Percentiles rank a stretch among this genome's conserved stretches.
These are phyloP conservation scores for Thumatha senex DNA, from an alignment of 2,888 invertebrate genomes.

Conservation along the genomic window DNA sequence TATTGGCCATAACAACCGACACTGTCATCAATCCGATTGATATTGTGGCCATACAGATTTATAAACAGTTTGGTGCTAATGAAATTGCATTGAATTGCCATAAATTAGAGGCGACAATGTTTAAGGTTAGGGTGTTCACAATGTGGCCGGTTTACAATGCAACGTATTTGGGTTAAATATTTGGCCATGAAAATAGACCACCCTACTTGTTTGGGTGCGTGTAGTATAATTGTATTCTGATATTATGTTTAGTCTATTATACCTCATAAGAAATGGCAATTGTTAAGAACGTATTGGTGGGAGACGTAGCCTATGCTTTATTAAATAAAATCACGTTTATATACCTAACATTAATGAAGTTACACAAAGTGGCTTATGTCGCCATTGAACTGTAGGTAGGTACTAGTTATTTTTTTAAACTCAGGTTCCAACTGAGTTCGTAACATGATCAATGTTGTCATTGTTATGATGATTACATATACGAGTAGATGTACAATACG, in stretches of 20 bases:
- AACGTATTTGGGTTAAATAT: slow-evolving; percentile 65
- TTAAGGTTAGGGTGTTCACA: slow-evolving; percentile 57
- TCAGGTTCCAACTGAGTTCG: too few species aligned
- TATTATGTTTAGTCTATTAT: slow-evolving; percentile 48
- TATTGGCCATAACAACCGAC: slow-evolving; percentile 72
- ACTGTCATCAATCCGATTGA: slow-evolving; percentile 69
- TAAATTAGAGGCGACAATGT: slow-evolving; percentile 69
- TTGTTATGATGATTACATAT: too few species aligned
- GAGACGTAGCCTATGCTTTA: slow-evolving; percentile 28
- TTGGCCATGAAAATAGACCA: slow-evolving; percentile 61
- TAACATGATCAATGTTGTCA: too few species aligned
- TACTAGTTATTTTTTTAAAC: too few species aligned
- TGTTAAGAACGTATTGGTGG: slow-evolving; percentile 37
- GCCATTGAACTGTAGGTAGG: too few species aligned
- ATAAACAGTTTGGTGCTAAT: slow-evolving; percentile 73
- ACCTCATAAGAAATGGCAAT: slow-evolving; percentile 19
- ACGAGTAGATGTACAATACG: too few species aligned
- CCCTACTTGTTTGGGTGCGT: slow-evolving; percentile 62
- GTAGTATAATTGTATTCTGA: slow-evolving; percentile 40
- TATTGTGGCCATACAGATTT: slow-evolving; percentile 65
- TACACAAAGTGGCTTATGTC: too few species aligned
- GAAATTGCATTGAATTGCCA: slow-evolving; percentile 76
- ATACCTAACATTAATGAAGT: too few species aligned
- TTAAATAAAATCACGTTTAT: too few species aligned
- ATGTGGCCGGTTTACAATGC: slow-evolving; percentile 60